Evolutionary conservation across 2,113 vertebrate species (phyloP).

Genomic region (Mesocricetus auratus): DNA sequence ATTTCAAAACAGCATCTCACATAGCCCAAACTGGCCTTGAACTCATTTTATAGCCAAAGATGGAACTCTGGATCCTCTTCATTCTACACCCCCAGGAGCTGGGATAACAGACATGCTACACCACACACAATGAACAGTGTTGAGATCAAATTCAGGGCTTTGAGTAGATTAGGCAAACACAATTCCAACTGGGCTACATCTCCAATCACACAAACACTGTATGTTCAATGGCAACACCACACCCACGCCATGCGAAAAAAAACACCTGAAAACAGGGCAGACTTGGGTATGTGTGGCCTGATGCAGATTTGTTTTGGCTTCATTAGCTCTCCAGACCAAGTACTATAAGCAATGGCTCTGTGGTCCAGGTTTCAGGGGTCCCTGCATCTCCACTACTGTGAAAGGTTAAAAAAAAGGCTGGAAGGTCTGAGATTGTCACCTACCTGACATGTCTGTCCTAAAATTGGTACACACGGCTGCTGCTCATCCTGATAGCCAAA

Average conservation of each 20-base stretch:
- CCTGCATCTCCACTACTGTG: fast-evolving
- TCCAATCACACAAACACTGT: too few species aligned
- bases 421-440: not conserved
- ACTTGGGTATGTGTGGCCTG: not conserved
- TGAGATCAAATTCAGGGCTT: not conserved
- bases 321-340: not conserved
- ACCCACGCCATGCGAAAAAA: not conserved
- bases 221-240: not conserved
- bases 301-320: fast-evolving
- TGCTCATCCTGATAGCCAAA: not conserved
- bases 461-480: not conserved
- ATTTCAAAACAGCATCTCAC: not conserved
- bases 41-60: not conserved
- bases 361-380: not conserved
- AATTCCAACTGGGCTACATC: too few species aligned
- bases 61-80: not conserved
- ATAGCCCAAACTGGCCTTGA: not conserved
- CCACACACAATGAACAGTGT: too few species aligned
- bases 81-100: too few species aligned
- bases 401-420: not conserved
- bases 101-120: not conserved
- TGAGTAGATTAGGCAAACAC: not conserved
- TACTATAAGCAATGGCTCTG: not conserved
- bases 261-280: not conserved
- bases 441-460: not conserved